Evolutionary conservation across 2,797 vertebrate species (phyloP).

Genomic region (Helostoma temminkii): DNA sequence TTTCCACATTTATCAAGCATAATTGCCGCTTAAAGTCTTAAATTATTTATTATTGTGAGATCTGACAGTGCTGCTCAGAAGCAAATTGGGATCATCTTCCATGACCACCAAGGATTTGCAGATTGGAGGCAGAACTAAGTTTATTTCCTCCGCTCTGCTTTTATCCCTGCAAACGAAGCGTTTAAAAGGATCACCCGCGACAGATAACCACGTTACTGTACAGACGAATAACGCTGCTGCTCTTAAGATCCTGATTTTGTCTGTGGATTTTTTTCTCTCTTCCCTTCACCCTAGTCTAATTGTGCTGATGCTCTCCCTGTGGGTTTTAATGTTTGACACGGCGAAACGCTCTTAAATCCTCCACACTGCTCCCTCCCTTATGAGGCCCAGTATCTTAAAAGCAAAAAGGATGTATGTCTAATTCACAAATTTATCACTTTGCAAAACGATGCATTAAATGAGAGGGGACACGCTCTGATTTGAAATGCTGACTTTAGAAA

Average conservation of each 20-base stretch:
- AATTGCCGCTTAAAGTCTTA: conserved; percentile 89
- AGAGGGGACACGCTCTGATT: conserved; percentile 87
- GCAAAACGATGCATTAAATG: conserved; percentile 89
- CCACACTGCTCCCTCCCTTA: conserved; percentile 82
- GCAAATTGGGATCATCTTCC: conserved; percentile 91
- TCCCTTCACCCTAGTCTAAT: conserved; percentile 84
- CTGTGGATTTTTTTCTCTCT: conserved; percentile 76
- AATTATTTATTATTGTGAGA: conserved; percentile 90
- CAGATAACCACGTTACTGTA: conserved; percentile 89
- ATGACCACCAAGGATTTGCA: conserved; percentile 91
- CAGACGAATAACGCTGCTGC: conserved; percentile 84
- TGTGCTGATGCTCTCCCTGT: conserved; percentile 87
- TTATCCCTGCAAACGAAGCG: conserved; percentile 89
- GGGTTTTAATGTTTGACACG: conserved; percentile 90
- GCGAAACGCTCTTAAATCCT: conserved; percentile 88
- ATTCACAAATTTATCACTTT: conserved; percentile 89
- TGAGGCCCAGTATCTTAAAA: conserved; percentile 85
- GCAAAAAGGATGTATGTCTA: conserved; percentile 88
- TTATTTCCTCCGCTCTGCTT: conserved; percentile 88
- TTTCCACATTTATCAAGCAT: conserved; percentile 87
- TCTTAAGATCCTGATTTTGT: conserved; percentile 85
- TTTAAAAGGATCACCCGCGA: conserved; percentile 89
- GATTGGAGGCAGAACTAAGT: conserved; percentile 91
- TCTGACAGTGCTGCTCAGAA: conserved; percentile 88
- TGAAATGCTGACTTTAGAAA: conserved; percentile 90